Percentiles rank a stretch among this genome's conserved stretches.
phyloP scores from a whole-genome alignment of 2,888 invertebrate species.

The Schizaphis graminum region DNA sequence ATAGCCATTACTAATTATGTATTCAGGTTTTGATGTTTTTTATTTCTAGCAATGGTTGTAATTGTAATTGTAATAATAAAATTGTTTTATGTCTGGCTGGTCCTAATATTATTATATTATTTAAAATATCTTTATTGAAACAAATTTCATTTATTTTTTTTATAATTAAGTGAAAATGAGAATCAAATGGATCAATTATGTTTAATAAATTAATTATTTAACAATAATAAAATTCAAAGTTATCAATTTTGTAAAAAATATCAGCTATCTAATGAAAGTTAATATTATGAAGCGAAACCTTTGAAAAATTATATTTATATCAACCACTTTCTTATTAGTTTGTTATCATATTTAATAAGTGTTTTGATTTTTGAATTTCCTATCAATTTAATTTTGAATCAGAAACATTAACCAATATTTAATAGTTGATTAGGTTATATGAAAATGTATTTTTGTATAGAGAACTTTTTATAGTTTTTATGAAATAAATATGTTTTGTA shows the following conservation, averaged over 20 bases:
- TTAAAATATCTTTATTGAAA: neutral
- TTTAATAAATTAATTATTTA: neutral
- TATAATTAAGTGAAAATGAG: neutral
- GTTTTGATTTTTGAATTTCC: neutral
- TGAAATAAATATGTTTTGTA: neutral
- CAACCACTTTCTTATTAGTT: neutral
- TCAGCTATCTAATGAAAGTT: neutral
- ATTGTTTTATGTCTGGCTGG: neutral
- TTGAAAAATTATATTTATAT: neutral
- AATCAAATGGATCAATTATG: neutral
- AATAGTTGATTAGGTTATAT: neutral
- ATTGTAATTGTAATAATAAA: neutral
- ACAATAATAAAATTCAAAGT: neutral
- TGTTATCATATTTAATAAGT: neutral
- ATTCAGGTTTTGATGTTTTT: neutral
- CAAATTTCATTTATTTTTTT: neutral
- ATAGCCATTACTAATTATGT: neutral
- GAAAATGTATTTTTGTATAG: neutral
- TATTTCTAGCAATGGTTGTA: neutral
- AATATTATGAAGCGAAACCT: neutral
- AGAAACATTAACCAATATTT: neutral
- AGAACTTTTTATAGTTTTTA: neutral
- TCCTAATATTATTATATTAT: neutral
- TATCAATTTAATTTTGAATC: neutral
- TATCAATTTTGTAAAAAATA: constrained; percentile 3